Conservation (phyloP, 1,140 invertebrate genomes). For the Drosophila sturtevanti region DNA sequence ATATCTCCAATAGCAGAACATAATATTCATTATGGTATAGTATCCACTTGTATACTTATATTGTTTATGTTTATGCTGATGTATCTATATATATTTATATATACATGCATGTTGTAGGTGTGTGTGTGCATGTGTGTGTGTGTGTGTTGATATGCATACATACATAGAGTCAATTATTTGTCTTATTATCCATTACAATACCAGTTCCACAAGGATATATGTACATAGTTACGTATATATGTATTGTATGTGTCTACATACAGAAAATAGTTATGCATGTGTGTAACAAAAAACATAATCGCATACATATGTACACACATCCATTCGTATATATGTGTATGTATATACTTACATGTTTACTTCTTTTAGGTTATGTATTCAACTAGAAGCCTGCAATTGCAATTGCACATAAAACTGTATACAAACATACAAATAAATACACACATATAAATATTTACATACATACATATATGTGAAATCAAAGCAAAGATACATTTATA, state of each 20-base stretch:
- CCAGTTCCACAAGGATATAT: not conserved
- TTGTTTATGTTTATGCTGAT: conserved; percentile 2
- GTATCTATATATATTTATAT: not conserved
- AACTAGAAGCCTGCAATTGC: not conserved
- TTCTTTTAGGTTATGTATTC: conserved; percentile 2
- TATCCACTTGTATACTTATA: not conserved
- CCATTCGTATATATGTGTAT: not conserved
- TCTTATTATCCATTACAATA: conserved; percentile 2
- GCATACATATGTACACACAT: conserved; percentile 8
- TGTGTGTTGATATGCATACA: not conserved
- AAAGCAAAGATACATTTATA: no score
- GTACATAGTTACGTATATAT: not conserved
- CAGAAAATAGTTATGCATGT: not conserved
- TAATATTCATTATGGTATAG: conserved; percentile 2
- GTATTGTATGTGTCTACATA: not conserved
- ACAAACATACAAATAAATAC: not conserved
- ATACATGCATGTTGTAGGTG: not conserved
- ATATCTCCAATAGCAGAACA: not conserved
- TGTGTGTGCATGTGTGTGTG: not conserved
- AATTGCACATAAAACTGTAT: not conserved
- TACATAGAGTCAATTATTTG: not conserved
- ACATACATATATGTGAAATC: not conserved
- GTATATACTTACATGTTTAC: not conserved
- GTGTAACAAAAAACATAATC: not conserved
- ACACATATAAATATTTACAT: not conserved